These are phyloP conservation scores for Epinephelus moara DNA, from an alignment of 2,113 vertebrate genomes.

Conservation along the genomic window DNA sequence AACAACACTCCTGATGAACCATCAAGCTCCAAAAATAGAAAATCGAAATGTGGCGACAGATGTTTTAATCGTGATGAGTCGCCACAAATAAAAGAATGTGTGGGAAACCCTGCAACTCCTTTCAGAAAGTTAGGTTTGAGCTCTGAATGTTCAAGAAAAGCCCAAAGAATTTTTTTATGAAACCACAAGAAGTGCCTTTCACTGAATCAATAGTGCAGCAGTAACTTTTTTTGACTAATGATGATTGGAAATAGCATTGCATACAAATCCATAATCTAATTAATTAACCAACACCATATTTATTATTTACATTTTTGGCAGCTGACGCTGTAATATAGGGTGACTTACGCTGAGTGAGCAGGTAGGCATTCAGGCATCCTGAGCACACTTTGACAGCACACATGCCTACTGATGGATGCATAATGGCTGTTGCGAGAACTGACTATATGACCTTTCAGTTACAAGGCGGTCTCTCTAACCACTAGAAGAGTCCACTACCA, in stretches of 20 bases:
- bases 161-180: neutral
- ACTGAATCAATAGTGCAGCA: conserved; percentile 20
- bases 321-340: conserved; percentile 15
- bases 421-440: conserved; percentile 47
- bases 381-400: conserved; percentile 37
- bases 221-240: conserved; percentile 15
- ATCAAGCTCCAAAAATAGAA: too few relatives aligned
- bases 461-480: conserved; percentile 35
- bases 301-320: conserved; percentile 33
- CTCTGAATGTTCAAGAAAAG: neutral
- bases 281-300: conserved; percentile 45
- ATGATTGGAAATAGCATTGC: conserved; percentile 17
- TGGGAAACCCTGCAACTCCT: too few relatives aligned
- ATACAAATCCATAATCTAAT: conserved; percentile 27
- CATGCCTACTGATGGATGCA: conserved; percentile 64
- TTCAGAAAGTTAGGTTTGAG: too few relatives aligned
- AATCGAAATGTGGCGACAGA: too few relatives aligned
- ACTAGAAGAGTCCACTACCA: conserved; percentile 18
- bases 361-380: conserved; percentile 38
- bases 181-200: conserved; percentile 17
- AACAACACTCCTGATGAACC: too few relatives aligned
- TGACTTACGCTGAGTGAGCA: conserved; percentile 44
- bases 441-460: conserved; percentile 59
- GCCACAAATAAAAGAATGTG: too few relatives aligned
- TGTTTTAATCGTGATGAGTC: too few relatives aligned